Evolutionary conservation across 2,113 vertebrate species (phyloP).

Genomic region (Toxotes jaculatrix): DNA sequence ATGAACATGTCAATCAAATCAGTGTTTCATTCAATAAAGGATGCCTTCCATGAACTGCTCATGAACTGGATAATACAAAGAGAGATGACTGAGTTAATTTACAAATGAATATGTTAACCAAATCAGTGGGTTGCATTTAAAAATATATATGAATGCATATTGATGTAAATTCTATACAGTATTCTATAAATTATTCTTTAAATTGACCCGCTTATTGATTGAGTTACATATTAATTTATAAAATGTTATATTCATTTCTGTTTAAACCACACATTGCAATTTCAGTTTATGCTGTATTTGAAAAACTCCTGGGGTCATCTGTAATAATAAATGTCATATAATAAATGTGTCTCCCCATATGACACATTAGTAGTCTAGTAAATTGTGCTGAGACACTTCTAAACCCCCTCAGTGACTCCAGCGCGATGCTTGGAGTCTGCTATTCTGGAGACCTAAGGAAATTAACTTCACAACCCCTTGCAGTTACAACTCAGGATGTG

Average conservation of each 20-base stretch:
- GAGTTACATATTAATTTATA: background rate
- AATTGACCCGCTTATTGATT: background rate
- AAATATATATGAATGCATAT: background rate
- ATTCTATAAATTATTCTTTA: background rate
- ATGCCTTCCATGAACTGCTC: background rate
- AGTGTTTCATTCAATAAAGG: background rate
- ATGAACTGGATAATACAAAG: background rate
- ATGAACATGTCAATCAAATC: background rate
- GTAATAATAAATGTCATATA: background rate
- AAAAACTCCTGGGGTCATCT: background rate
- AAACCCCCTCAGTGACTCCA: background rate
- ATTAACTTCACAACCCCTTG: background rate
- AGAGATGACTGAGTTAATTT: background rate
- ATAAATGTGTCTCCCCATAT: background rate
- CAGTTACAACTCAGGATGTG: constrained; percentile 7
- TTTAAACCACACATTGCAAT: background rate
- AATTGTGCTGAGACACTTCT: too few relatives aligned
- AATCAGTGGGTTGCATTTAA: too few relatives aligned
- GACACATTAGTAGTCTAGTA: too few relatives aligned
- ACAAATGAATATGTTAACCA: background rate
- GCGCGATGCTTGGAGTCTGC: too few relatives aligned
- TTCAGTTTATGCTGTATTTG: background rate
- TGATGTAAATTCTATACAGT: background rate
- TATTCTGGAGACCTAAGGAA: background rate
- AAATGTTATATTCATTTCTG: background rate